phyloP scores from a whole-genome alignment of 2,888 invertebrate species.

The Temnothorax ravouxi region DNA sequence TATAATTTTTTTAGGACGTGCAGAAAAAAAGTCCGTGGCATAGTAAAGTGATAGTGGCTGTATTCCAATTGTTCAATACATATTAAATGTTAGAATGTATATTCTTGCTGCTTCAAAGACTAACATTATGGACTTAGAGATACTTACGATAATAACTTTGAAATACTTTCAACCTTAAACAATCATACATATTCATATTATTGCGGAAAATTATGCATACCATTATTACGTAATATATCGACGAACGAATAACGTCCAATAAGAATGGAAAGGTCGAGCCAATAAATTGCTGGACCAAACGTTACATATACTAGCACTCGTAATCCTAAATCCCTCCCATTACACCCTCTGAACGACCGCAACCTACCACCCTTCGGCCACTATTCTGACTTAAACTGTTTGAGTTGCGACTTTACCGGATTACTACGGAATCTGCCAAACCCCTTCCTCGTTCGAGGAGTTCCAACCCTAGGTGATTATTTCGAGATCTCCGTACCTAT shows the following conservation, averaged over 20 bases:
- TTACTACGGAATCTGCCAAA: slow-evolving; percentile 80
- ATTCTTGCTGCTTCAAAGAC: background rate
- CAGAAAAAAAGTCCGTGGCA: background rate
- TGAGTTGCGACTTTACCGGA: slow-evolving; percentile 84
- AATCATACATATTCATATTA: slow-evolving; percentile 28
- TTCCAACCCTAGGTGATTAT: slow-evolving; percentile 84
- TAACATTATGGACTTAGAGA: background rate
- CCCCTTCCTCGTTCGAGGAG: slow-evolving; percentile 83
- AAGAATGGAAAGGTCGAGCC: slow-evolving; percentile 30
- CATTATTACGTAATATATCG: slow-evolving; percentile 38
- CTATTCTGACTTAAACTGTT: slow-evolving; percentile 83
- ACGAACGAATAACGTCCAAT: slow-evolving; percentile 15
- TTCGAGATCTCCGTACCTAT: slow-evolving; percentile 71
- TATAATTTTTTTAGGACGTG: slow-evolving; percentile 33
- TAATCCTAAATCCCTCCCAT: slow-evolving; percentile 78
- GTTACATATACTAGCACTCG: slow-evolving; percentile 72
- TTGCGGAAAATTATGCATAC: slow-evolving; percentile 2
- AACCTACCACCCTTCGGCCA: slow-evolving; percentile 71
- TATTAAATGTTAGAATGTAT: background rate
- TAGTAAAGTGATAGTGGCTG: background rate
- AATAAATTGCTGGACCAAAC: slow-evolving; percentile 77
- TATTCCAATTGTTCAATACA: background rate
- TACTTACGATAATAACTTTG: background rate
- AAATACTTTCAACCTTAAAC: slow-evolving; percentile 13
- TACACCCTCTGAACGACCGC: slow-evolving; percentile 75